A percentile compares a stretch with the other conserved stretches of the same genome.
phyloP scores from a whole-genome alignment of 2,113 vertebrate species.

The Menura novaehollandiae region DNA sequence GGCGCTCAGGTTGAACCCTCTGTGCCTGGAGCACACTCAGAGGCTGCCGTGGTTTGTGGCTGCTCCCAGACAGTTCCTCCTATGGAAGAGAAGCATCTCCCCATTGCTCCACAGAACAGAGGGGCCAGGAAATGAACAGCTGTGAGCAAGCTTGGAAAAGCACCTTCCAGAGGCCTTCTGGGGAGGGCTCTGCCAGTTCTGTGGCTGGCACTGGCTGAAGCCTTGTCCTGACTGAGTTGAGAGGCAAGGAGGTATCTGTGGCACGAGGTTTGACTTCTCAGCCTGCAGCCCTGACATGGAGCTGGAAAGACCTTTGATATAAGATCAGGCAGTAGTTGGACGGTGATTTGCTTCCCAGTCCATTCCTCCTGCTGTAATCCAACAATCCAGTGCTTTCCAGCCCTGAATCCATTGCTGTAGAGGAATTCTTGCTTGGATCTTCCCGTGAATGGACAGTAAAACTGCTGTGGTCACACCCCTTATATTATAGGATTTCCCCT shows the following conservation, averaged over 20 bases:
- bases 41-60: not conserved
- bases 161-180: not conserved
- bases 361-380: not conserved
- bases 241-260: not conserved
- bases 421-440: not conserved
- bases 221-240: not conserved
- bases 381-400: not conserved
- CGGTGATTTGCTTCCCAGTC: not conserved
- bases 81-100: not conserved
- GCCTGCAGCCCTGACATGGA: not conserved
- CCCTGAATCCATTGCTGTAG: rapidly evolving
- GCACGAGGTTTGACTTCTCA: not conserved
- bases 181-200: not conserved
- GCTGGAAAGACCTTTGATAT: not conserved
- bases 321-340: not conserved
- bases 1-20: not conserved
- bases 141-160: not conserved
- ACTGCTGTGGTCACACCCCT: not conserved
- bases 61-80: not conserved
- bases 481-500: not conserved
- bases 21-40: not conserved
- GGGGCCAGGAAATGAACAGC: not conserved
- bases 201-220: not conserved
- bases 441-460: not conserved
- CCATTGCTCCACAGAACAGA: not conserved